Evolutionary conservation across 2,797 vertebrate species (phyloP), one percentile per base, ranked within the genome.

Genomic region (Myripristis murdjan): DNA sequence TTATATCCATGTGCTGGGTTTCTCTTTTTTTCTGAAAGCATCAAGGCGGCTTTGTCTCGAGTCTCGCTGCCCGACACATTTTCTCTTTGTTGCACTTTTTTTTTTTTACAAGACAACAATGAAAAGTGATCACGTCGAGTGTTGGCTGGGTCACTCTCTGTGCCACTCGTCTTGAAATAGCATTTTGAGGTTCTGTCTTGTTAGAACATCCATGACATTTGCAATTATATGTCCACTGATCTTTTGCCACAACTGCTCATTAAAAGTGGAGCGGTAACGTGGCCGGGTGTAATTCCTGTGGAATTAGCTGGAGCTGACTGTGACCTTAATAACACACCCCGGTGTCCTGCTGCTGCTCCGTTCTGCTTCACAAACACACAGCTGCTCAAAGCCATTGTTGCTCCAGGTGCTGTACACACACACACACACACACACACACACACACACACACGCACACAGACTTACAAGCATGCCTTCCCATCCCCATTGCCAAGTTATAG

Each of bases 291-390:
- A 83, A 89, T 78, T 90, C 79, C 59, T 81, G 79, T 49, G 87
- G 83, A 80, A 83, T 82, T 85, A 87, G 89, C 73, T 53, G 33
- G 79, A 77, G 77, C 83, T 73, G 75, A 62, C 82, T 70, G 56
- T 76, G 81, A 82, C 81, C 82, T 82, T 92, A 94, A 91, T 92
- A 90, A 92, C 88, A 91, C 82, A 73, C 67, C 54, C 75, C 16
- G 81, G 71, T 83, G 86, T 88, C 92, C 85, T 82, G 84, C 88
- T 88, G 89, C 81, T 83, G 80, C 87, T 71, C 79, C 55, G 69
- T 76, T 61, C 71, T 7, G 82, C 77, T 84, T 62, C 71, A 88
- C 75, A 91, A 70, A 82, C 82, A 83, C 78, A 85, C 89, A 89
- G 90, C 89, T 87, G 86, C 77, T 61, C 52, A 39, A 4, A 60